Evolutionary conservation across 2,113 vertebrate species (phyloP).

Genomic region (Cheilinus undulatus): DNA sequence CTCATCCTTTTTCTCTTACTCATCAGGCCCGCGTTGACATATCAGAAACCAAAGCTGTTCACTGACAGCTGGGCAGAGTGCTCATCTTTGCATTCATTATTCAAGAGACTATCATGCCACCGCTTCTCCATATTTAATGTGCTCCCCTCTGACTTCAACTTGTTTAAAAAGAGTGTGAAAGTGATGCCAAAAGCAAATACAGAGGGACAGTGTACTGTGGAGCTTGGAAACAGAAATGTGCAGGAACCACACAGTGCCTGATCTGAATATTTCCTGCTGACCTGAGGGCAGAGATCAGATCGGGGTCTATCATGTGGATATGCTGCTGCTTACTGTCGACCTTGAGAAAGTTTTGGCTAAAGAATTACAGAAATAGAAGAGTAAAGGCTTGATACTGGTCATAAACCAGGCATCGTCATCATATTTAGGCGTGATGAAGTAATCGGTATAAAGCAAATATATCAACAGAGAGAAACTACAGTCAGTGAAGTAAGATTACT

Average conservation of each 20-base stretch:
- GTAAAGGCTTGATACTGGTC: constrained; percentile 1
- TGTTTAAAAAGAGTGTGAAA: constrained; percentile 52
- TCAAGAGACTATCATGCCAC: constrained; percentile 68
- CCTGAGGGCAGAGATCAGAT: constrained; percentile 51
- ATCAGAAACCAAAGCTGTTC: constrained; percentile 67
- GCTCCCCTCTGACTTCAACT: constrained; percentile 52
- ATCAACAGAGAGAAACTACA: background rate
- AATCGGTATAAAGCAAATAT: background rate
- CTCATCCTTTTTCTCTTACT: constrained; percentile 40
- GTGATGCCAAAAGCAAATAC: constrained; percentile 42
- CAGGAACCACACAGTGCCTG: constrained; percentile 24
- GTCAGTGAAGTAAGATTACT: background rate
- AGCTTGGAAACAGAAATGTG: constrained; percentile 17
- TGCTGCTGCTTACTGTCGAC: constrained; percentile 24
- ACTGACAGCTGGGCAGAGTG: constrained; percentile 65
- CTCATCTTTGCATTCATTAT: constrained; percentile 79
- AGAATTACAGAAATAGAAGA: constrained; percentile 8
- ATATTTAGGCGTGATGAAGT: no score
- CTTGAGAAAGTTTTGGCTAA: constrained; percentile 18
- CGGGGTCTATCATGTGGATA: constrained; percentile 47
- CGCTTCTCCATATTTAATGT: constrained; percentile 72
- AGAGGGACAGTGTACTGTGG: constrained; percentile 7
- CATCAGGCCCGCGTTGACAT: constrained; percentile 50
- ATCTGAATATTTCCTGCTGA: constrained; percentile 53
- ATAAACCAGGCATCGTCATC: background rate